These are phyloP conservation scores for Parelbella ahira DNA, from an alignment of 2,888 invertebrate genomes.

Conservation along the genomic window DNA sequence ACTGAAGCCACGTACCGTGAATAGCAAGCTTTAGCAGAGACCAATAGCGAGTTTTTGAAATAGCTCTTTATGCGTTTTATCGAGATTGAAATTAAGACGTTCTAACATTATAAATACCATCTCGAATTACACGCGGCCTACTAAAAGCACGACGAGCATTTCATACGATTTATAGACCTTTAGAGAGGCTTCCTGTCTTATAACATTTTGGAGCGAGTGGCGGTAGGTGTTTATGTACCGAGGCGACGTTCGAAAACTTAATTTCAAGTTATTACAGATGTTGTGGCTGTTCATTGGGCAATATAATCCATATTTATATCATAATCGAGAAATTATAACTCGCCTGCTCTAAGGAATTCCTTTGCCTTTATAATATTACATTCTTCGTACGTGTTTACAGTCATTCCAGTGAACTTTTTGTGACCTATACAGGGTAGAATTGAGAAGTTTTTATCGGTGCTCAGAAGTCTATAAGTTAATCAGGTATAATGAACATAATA, in stretches of 20 bases:
- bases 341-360: neutral
- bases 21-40: constrained; percentile 40
- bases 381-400: too few species aligned
- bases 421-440: too few species aligned
- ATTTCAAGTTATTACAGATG: constrained; percentile 21
- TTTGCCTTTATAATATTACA: too few species aligned
- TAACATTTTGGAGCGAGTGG: constrained; percentile 21
- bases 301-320: constrained; percentile 18
- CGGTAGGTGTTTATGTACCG: neutral
- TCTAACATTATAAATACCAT: constrained; percentile 51
- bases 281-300: constrained; percentile 10
- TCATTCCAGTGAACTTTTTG: too few species aligned
- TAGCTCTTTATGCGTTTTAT: constrained; percentile 66
- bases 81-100: constrained; percentile 73
- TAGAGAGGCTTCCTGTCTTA: constrained; percentile 36
- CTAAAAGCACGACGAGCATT: constrained; percentile 35
- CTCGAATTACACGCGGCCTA: constrained; percentile 31
- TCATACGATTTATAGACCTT: constrained; percentile 32
- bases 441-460: too few species aligned
- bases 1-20: constrained; percentile 29
- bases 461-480: too few species aligned
- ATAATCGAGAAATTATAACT: constrained; percentile 8
- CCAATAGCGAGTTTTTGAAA: constrained; percentile 52
- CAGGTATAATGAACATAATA: too few species aligned
- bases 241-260: constrained; percentile 9